A percentile compares a stretch with the other conserved stretches of the same genome.
Conservation (phyloP, 1,140 invertebrate genomes). For the Trichonephila clavipes region DNA sequence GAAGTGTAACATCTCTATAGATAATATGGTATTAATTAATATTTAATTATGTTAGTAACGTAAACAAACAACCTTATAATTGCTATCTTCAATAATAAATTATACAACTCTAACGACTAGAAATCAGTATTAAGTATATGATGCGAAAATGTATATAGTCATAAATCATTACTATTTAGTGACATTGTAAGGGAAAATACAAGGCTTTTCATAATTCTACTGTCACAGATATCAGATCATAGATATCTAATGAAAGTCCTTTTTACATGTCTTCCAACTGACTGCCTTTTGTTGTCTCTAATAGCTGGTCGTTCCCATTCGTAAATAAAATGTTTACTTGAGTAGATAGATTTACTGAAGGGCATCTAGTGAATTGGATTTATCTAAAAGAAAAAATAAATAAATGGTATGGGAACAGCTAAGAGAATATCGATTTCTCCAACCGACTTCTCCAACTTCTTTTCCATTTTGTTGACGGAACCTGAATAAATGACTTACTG, state of each 20-base stretch:
- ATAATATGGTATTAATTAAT: too few relatives aligned
- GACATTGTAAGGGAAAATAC: too few relatives aligned
- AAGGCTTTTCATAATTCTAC: too few relatives aligned
- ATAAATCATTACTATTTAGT: too few relatives aligned
- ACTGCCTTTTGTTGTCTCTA: constrained; percentile 28
- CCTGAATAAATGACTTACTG: constrained; percentile 50
- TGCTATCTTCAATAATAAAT: too few relatives aligned
- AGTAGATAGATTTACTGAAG: constrained; percentile 56
- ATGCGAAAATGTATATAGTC: too few relatives aligned
- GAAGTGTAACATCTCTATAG: too few relatives aligned
- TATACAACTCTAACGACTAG: too few relatives aligned
- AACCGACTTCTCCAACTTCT: constrained; percentile 42
- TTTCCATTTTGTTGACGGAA: constrained; percentile 48
- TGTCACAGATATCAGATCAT: neutral
- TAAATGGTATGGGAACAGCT: neutral
- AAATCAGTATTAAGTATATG: too few relatives aligned
- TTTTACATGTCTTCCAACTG: neutral
- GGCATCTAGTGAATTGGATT: constrained; percentile 41
- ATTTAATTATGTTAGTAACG: too few relatives aligned
- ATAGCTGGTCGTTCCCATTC: neutral
- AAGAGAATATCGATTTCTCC: constrained; percentile 35
- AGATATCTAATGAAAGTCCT: neutral
- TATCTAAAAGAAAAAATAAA: neutral
- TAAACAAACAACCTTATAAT: too few relatives aligned
- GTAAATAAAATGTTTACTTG: constrained; percentile 54